A percentile compares a stretch with the other conserved stretches of the same genome.
Conservation (phyloP, 2,797 vertebrate genomes). For the Gymnoscopelus braueri region DNA sequence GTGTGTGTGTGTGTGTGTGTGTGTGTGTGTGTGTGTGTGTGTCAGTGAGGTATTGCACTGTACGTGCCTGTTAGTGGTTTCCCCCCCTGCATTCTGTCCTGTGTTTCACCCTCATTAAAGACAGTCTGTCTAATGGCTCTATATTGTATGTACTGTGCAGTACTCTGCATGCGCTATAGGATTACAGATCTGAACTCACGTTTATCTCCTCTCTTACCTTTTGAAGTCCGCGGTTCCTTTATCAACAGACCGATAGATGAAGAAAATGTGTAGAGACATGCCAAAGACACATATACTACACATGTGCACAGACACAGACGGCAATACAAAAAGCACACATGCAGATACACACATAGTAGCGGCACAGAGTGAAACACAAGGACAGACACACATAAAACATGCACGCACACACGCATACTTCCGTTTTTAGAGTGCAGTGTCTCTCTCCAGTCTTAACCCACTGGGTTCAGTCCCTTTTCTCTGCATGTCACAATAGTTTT, state of each 20-base stretch:
- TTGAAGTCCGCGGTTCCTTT: slow-evolving; percentile 12
- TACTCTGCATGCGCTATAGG: neutral
- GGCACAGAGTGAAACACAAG: too few relatives aligned
- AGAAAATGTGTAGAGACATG: too few relatives aligned
- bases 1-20: neutral
- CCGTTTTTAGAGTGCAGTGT: slow-evolving; percentile 11
- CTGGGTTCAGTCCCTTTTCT: too few relatives aligned
- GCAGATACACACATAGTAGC: too few relatives aligned
- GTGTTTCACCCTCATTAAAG: slow-evolving; percentile 23
- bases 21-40: neutral
- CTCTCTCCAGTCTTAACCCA: slow-evolving; percentile 38
- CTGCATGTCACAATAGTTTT: too few relatives aligned
- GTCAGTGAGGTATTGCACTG: neutral
- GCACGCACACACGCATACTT: neutral
- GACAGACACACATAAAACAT: too few relatives aligned
- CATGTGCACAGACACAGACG: too few relatives aligned
- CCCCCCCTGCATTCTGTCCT: slow-evolving; percentile 16
- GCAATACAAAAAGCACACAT: too few relatives aligned
- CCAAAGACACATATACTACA: too few relatives aligned
- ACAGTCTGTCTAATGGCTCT: slow-evolving; percentile 3
- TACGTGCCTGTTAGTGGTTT: slow-evolving; percentile 26
- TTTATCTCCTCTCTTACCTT: neutral
- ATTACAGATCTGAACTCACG: slow-evolving; percentile 1
- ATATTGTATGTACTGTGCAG: slow-evolving; percentile 16
- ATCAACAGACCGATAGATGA: neutral